Evolutionary conservation across 1,140 invertebrate genomes (phyloP).

Genomic region (Drosophila sp.): DNA sequence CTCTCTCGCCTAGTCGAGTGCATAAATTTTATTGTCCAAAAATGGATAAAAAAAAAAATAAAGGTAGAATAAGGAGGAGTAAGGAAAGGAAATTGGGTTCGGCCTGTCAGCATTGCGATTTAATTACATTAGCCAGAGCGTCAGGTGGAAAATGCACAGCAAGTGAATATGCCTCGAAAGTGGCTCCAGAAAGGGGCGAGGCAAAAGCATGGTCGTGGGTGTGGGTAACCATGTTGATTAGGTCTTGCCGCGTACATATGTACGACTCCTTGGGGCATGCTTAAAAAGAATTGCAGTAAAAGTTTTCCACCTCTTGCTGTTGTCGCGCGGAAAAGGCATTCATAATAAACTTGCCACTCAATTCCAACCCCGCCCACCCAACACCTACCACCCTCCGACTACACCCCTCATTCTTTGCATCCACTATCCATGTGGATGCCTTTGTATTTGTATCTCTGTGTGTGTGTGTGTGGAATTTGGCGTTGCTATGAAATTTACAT

Average conservation of each 20-base stretch:
- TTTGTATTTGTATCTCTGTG: neutral
- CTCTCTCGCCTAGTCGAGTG: constrained; percentile 44
- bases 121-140: constrained; percentile 71
- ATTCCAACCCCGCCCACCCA: too few species aligned
- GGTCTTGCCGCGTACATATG: constrained; percentile 27
- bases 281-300: constrained; percentile 66
- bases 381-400: neutral
- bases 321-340: constrained; percentile 59
- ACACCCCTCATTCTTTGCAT: neutral
- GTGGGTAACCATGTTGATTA: constrained; percentile 48
- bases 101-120: constrained; percentile 65
- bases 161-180: neutral
- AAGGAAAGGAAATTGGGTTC: constrained; percentile 22
- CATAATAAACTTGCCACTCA: constrained; percentile 52
- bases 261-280: constrained; percentile 73
- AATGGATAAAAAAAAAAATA: constrained; percentile 32
- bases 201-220: too few species aligned
- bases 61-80: neutral
- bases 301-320: neutral
- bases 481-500: constrained; percentile 78
- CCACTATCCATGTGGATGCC: neutral
- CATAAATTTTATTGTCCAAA: constrained; percentile 75
- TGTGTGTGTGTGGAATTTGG: constrained; percentile 44
- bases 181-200: neutral
- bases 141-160: constrained; percentile 46